Conservation (phyloP, 2,888 invertebrate genomes). For the Bombylius discolor region DNA sequence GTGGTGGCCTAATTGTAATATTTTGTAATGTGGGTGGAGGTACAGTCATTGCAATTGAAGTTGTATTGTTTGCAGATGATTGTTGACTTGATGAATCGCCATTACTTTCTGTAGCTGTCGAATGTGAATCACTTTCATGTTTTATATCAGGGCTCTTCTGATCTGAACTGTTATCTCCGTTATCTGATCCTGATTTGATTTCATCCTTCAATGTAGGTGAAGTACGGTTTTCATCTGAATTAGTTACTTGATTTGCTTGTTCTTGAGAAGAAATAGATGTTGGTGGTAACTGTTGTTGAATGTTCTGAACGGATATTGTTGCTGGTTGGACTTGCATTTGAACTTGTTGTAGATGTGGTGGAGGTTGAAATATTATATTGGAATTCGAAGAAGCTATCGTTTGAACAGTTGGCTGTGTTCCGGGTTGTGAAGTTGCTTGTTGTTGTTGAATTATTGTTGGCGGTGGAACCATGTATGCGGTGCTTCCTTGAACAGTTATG, state of each 20-base stretch:
- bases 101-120: constrained; percentile 5
- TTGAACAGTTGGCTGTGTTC: constrained; percentile 6
- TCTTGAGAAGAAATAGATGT: constrained; percentile 1
- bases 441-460: constrained; percentile 15
- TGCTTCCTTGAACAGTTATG: constrained; percentile 17
- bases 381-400: constrained; percentile 8
- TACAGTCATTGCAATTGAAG: neutral
- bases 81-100: constrained; percentile 5
- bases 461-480: constrained; percentile 18
- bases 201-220: constrained; percentile 1
- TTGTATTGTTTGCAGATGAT: neutral
- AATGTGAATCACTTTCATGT: constrained; percentile 8
- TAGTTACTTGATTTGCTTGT: constrained; percentile 1
- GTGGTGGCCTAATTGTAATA: constrained; percentile 1
- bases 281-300: constrained; percentile 1
- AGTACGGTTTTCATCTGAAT: neutral
- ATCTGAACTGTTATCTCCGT: constrained; percentile 1
- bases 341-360: constrained; percentile 12
- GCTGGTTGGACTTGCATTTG: constrained; percentile 13
- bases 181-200: neutral
- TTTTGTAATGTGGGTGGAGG: neutral
- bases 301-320: constrained; percentile 8
- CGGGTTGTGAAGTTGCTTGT: constrained; percentile 6
- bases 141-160: constrained; percentile 10
- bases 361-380: constrained; percentile 15